Evolutionary conservation across 2,113 vertebrate species (phyloP), one percentile per base, ranked within the genome.

Genomic region (Dipodomys merriami): DNA sequence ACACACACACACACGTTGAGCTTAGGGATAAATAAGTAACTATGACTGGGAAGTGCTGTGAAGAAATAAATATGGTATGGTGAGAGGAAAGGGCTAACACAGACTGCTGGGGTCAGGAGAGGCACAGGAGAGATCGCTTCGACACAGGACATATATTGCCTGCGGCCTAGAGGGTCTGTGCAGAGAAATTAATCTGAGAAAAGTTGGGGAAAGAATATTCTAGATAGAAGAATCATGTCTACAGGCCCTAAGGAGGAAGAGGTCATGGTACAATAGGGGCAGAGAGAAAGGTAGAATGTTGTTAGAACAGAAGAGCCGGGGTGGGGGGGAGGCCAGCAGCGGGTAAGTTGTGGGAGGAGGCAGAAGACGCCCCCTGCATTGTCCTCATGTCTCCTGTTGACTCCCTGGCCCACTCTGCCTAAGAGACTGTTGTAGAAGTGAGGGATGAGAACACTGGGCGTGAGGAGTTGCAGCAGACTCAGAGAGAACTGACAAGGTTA

Each of bases 271-370:
- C 7, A 0, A 4, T 1, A 3, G 49, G 15, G 33, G 30, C 16
- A 33, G 39, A 44, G 29, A 1, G 13, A 79, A 65, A 91, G 77
- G 57, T 49, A 2, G 11, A 19, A 0, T 19, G 57, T 10, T 13
- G 23, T 81, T 49, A 20, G 29, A 62, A 44, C 76, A 11, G 64
- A 35, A 23, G 29, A 8, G 60, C 22, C 19, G 60, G 18, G 7
- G 8, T 12, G 9, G 60, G 18, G 7, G 11, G 16, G 7, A 15
- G 2, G 25, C 23, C 2, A 49, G 9, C 49, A 49, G 49, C 11
- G 44, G 20, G 18, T 15, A 19, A 53, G 0, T 1, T 25, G 11
- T 13, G 27, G 0, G n/a, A 20, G 15, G 12, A 7, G 16, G 4
- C 16, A 5, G 57, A n/a, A 2, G 35, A n/a, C 79, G 27, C 23